phyloP scores from a whole-genome alignment of 2,113 vertebrate species.

The Rousettus leschenaultii region DNA sequence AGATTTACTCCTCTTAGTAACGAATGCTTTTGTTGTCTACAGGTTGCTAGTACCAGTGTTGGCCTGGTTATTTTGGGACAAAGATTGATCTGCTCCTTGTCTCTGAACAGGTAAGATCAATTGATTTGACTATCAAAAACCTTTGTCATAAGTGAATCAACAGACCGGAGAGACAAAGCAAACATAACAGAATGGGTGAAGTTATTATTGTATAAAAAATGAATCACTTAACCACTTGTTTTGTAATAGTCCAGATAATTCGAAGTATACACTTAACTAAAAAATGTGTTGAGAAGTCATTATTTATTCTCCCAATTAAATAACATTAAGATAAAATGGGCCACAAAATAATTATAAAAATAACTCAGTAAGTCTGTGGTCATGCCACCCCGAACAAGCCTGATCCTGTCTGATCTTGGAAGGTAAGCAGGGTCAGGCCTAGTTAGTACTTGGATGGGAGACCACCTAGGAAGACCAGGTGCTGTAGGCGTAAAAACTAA shows the following conservation, averaged over 20 bases:
- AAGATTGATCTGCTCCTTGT: slow-evolving; percentile 79
- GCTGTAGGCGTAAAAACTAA: too few relatives aligned
- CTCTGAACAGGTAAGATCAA: slow-evolving; percentile 80
- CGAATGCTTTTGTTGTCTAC: slow-evolving; percentile 24
- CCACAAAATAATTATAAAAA: neutral
- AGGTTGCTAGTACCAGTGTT: slow-evolving; percentile 77
- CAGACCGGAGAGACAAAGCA: neutral
- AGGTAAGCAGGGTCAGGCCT: too few relatives aligned
- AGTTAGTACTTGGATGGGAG: too few relatives aligned
- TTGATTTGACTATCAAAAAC: neutral
- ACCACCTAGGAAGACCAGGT: too few relatives aligned
- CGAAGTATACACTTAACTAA: neutral
- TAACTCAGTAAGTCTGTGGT: neutral
- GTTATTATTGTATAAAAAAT: neutral
- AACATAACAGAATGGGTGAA: neutral
- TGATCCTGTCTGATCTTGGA: too few relatives aligned
- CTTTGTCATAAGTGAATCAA: neutral
- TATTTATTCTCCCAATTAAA: neutral
- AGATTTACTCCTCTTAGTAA: slow-evolving; percentile 7
- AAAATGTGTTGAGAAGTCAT: neutral
- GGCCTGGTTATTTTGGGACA: slow-evolving; percentile 75
- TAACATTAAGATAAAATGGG: neutral
- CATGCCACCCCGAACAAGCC: too few relatives aligned
- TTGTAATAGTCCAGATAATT: neutral
- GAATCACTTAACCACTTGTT: neutral